Evolutionary conservation across 2,888 invertebrate species (phyloP).

Genomic region (Nycteola revayana): DNA sequence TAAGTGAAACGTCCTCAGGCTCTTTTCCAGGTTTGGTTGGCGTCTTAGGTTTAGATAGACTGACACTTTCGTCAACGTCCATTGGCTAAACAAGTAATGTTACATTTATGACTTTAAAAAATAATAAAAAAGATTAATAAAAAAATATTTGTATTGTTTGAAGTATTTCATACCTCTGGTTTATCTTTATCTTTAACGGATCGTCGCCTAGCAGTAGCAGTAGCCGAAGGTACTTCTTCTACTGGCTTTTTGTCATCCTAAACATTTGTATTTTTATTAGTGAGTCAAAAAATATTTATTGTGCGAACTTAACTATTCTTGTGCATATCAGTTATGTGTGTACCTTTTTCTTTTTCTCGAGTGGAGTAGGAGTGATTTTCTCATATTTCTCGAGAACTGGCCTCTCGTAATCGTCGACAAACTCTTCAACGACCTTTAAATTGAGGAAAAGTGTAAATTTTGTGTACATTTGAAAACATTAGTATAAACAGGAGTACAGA

Average conservation of each 20-base stretch:
- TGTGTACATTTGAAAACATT: slow-evolving; percentile 4
- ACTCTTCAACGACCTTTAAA: slow-evolving; percentile 71
- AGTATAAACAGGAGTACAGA: slow-evolving; percentile 4
- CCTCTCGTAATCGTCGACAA: slow-evolving; percentile 88
- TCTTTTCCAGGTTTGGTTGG: slow-evolving; percentile 63
- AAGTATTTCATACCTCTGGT: slow-evolving; percentile 54
- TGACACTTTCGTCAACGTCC: slow-evolving; percentile 76
- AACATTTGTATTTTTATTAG: slow-evolving; percentile 12
- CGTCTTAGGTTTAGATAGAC: slow-evolving; percentile 62
- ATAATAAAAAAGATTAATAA: neutral
- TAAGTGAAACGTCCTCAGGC: slow-evolving; percentile 72
- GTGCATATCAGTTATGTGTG: slow-evolving; percentile 25
- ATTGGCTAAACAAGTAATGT: slow-evolving; percentile 54
- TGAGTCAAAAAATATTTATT: neutral
- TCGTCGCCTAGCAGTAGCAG: slow-evolving; percentile 63
- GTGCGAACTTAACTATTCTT: too few relatives aligned
- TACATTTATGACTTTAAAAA: neutral
- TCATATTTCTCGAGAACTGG: slow-evolving; percentile 88
- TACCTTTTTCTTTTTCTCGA: slow-evolving; percentile 79
- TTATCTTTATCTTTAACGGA: slow-evolving; percentile 73
- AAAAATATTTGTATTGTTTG: slow-evolving; percentile 3
- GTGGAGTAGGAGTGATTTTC: slow-evolving; percentile 77
- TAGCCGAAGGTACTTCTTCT: slow-evolving; percentile 61
- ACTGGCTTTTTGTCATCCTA: slow-evolving; percentile 59
- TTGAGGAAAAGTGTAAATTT: slow-evolving; percentile 33